phyloP scores from a whole-genome alignment of 2,113 vertebrate genomes.

The Barbus barbus region DNA sequence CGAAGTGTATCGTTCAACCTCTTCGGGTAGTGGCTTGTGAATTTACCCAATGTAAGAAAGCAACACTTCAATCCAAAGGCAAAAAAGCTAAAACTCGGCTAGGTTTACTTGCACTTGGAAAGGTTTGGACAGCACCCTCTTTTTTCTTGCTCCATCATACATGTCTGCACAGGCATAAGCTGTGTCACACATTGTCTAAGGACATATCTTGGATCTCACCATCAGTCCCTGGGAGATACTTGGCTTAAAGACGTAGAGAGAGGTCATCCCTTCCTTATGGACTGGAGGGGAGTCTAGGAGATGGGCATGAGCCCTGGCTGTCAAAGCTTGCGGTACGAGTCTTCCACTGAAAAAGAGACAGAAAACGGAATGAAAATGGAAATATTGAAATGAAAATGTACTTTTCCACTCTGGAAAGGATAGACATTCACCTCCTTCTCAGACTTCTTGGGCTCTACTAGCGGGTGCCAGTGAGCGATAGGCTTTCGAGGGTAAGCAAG shows the following conservation, averaged over 20 bases:
- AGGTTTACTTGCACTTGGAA: conserved; percentile 30
- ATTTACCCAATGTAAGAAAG: background rate
- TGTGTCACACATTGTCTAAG: conserved; percentile 23
- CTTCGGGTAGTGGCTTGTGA: background rate
- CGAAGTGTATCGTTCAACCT: background rate
- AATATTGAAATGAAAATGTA: background rate
- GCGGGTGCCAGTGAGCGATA: conserved; percentile 86
- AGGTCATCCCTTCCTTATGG: conserved; percentile 70
- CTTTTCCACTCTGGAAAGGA: background rate
- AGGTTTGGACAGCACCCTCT: background rate
- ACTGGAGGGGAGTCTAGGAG: conserved; percentile 80
- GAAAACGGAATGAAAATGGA: background rate
- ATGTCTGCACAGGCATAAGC: conserved; percentile 33
- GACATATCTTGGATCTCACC: conserved; percentile 15
- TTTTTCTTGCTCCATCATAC: background rate
- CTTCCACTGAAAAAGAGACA: conserved; percentile 76
- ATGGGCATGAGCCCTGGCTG: conserved; percentile 85
- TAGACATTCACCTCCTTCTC: conserved; percentile 80
- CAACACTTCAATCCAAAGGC: background rate
- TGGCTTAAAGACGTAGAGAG: conserved; percentile 18
- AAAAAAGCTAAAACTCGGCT: conserved; percentile 24
- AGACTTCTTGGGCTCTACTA: conserved; percentile 86
- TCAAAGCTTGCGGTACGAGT: conserved; percentile 84
- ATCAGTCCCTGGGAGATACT: conserved; percentile 22
- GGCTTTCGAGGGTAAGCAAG: conserved; percentile 87